Evolutionary conservation across 2,888 invertebrate genomes (phyloP), one percentile per base, ranked within the genome.

Genomic region (Temnothorax rugatulus): DNA sequence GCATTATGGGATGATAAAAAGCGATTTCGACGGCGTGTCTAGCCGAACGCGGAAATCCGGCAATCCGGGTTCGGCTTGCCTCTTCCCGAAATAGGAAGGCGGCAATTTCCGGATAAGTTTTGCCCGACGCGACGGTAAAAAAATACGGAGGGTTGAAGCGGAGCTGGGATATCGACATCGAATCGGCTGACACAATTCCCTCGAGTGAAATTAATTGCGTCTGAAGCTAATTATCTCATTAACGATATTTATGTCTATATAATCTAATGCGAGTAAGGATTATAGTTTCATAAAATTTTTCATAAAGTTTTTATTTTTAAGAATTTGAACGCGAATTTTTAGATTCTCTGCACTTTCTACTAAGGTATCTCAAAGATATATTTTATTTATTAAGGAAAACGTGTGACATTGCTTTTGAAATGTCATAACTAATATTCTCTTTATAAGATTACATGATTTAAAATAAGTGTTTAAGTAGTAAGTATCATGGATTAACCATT

Each of bases 51-150:
- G 66, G 66, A 77, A 77, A 77, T n/a, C 68, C 44, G 44, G 44
- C 29, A 68, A 66, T 44, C 21, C 68, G 15, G 68, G 57, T 77
- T 29, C 41, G 25, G 18, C 41, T 77, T 29, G n/a, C n/a, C 25
- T 7, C 57, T 52, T 77, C 4, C 29, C 57, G 11, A 66, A 25
- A 44, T n/a, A 77, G 77, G 44, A 77, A 77, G 29, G 11, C n/a
- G 25, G 21, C 21, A 77, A 77, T 77, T 77, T 77, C 77, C 66
- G 77, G n/a, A 8, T 9, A 66, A 77, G 29, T 68, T 44, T 77
- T 57, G 38, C 15, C 44, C 29, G n/a, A 18, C n/a, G 18, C 29
- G n/a, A 18, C n/a, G 18, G 44, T 64, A 21, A 52, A 76, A 76
- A 75, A 38, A 4, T 34, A 66, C 54, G 54, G n/a, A 54, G 41